phyloP scores from a whole-genome alignment of 2,888 invertebrate genomes.

The Lasioglossum morio region DNA sequence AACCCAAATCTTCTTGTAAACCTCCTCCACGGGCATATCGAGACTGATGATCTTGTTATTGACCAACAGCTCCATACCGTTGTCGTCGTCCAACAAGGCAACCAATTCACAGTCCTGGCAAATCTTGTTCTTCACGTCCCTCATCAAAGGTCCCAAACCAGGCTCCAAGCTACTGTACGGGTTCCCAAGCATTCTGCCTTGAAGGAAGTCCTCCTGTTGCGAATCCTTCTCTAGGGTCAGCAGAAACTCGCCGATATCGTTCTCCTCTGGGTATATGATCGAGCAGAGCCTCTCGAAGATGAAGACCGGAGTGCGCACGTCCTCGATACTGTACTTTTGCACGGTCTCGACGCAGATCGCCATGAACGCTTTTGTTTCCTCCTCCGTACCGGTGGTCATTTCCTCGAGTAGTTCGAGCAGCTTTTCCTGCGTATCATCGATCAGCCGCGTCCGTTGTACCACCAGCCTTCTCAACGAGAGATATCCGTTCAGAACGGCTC shows the following conservation, averaged over 20 bases:
- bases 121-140: conserved; percentile 99
- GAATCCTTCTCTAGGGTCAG: conserved; percentile 98
- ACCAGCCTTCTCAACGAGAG: conserved; percentile 95
- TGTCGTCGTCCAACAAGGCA: conserved; percentile 98
- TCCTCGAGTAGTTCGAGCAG: conserved; percentile 96
- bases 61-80: conserved; percentile 98
- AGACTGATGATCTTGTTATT: conserved; percentile 99
- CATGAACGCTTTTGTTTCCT: conserved; percentile 98
- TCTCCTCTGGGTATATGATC: conserved; percentile 98
- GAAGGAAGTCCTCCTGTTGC: conserved; percentile 99
- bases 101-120: conserved; percentile 99
- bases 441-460: conserved; percentile 96
- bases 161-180: conserved; percentile 97
- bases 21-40: conserved; percentile 97
- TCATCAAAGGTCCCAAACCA: conserved; percentile 98
- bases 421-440: conserved; percentile 98
- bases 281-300: conserved; percentile 98
- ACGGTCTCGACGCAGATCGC: conserved; percentile 98
- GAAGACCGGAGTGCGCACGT: conserved; percentile 98
- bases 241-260: conserved; percentile 98
- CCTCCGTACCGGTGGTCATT: conserved; percentile 97
- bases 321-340: conserved; percentile 94
- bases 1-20: conserved; percentile 91
- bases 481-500: conserved; percentile 97
- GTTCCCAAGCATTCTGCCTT: conserved; percentile 98